Percentiles rank a stretch among this genome's conserved stretches.
Conservation (phyloP, 2,797 vertebrate species). For the Mionectes olivaceus region DNA sequence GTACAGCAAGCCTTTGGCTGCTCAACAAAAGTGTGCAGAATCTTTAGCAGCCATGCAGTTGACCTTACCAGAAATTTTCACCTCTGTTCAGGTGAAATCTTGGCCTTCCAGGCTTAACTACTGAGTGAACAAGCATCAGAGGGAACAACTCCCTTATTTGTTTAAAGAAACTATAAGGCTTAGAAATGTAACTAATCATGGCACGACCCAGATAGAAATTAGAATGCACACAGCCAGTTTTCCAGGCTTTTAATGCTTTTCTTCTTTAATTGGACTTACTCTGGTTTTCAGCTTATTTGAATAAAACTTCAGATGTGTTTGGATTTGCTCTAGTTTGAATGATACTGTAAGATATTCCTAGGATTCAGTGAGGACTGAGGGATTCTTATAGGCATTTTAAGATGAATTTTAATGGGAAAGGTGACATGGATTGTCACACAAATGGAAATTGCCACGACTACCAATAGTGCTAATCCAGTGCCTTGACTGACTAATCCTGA, state of each 20-base stretch:
- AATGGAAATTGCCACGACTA: conserved; percentile 73
- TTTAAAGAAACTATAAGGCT: neutral
- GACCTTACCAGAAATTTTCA: neutral
- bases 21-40: neutral
- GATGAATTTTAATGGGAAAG: conserved; percentile 76
- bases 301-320: conserved; percentile 62
- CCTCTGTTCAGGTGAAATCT: neutral
- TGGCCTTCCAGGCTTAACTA: neutral
- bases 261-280: conserved; percentile 10
- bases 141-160: neutral
- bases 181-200: neutral
- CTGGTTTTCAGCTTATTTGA: conserved; percentile 32
- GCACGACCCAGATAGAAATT: neutral
- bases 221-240: neutral
- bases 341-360: conserved; percentile 42
- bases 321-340: conserved; percentile 63
- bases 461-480: conserved; percentile 59
- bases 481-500: conserved; percentile 68
- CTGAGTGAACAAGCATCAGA: neutral
- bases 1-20: neutral
- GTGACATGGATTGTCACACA: conserved; percentile 66
- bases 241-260: neutral
- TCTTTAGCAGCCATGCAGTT: neutral
- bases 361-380: conserved; percentile 68
- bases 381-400: conserved; percentile 73